Evolutionary conservation across 2,888 invertebrate genomes (phyloP).

Genomic region (Netelia melanura): DNA sequence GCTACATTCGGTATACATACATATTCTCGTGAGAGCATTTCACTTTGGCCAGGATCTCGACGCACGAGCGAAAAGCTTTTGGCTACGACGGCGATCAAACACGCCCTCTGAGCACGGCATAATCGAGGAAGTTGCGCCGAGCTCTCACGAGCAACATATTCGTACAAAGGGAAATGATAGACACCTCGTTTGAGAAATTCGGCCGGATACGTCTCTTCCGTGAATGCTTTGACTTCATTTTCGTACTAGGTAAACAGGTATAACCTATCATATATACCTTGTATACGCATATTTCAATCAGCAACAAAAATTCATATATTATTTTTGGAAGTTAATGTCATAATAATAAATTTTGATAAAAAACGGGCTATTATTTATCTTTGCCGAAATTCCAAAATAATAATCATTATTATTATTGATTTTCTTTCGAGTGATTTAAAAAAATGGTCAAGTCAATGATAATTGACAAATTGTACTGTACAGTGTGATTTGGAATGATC

Average conservation of each 20-base stretch:
- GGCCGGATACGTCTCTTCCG: slow-evolving; percentile 12
- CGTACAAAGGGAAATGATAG: slow-evolving; percentile 51
- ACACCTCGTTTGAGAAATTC: slow-evolving; percentile 44
- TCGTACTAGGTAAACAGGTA: slow-evolving; percentile 11
- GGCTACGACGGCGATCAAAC: slow-evolving; percentile 61
- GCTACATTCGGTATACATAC: slow-evolving; percentile 24
- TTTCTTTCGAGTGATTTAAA: neutral
- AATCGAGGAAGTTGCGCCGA: slow-evolving; percentile 59
- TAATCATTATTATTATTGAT: too few relatives aligned
- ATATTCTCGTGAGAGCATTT: slow-evolving; percentile 57
- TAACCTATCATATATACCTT: neutral
- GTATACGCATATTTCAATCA: neutral
- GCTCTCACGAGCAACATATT: slow-evolving; percentile 22
- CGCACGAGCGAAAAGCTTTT: slow-evolving; percentile 35
- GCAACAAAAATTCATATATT: too few relatives aligned
- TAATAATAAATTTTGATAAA: too few relatives aligned
- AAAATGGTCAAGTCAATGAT: neutral
- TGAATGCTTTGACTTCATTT: slow-evolving; percentile 41
- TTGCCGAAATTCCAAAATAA: too few relatives aligned
- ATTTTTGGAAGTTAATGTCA: too few relatives aligned
- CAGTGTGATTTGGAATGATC: neutral
- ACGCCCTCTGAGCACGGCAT: slow-evolving; percentile 43
- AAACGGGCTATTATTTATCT: too few relatives aligned
- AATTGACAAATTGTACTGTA: neutral
- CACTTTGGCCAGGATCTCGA: slow-evolving; percentile 54